Evolutionary conservation across 2,113 vertebrate species (phyloP).

Genomic region (Jaculus jaculus): DNA sequence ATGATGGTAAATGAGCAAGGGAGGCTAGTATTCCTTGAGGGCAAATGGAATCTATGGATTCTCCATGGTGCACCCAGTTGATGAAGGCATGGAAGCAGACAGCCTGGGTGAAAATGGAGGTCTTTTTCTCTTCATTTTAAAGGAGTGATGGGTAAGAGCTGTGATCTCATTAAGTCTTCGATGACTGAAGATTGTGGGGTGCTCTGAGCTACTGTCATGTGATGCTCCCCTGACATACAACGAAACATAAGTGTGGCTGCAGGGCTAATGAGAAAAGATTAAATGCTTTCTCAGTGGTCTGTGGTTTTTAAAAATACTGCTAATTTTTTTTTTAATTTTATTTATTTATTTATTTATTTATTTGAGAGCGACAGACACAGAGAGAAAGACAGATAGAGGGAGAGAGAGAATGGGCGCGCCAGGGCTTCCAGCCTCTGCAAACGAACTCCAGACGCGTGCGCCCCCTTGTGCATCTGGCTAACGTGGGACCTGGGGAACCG

Average conservation of each 20-base stretch:
- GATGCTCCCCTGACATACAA: not conserved
- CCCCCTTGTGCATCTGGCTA: no score
- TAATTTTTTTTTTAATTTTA: slow-evolving; percentile 43
- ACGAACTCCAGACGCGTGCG: no score
- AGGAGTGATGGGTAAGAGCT: not conserved
- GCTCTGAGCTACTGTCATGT: not conserved
- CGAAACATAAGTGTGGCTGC: not conserved
- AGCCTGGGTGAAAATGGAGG: not conserved
- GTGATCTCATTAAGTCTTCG: not conserved
- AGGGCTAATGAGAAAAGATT: slow-evolving; percentile 35
- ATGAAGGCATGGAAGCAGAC: not conserved
- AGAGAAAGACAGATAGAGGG: no score
- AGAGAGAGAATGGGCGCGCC: no score
- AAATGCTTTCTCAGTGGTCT: slow-evolving; percentile 37
- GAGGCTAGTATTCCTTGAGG: not conserved
- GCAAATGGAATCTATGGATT: not conserved
- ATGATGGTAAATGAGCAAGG: not conserved
- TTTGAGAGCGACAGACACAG: no score
- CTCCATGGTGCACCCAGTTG: not conserved
- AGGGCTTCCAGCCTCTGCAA: no score
- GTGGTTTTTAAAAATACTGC: slow-evolving; percentile 39
- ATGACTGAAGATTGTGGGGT: not conserved
- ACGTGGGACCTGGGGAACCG: no score
- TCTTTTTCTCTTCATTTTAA: slow-evolving; percentile 3
- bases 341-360: slow-evolving; percentile 64